Conservation (phyloP, 2,113 vertebrate species). For the Candoia aspera region DNA sequence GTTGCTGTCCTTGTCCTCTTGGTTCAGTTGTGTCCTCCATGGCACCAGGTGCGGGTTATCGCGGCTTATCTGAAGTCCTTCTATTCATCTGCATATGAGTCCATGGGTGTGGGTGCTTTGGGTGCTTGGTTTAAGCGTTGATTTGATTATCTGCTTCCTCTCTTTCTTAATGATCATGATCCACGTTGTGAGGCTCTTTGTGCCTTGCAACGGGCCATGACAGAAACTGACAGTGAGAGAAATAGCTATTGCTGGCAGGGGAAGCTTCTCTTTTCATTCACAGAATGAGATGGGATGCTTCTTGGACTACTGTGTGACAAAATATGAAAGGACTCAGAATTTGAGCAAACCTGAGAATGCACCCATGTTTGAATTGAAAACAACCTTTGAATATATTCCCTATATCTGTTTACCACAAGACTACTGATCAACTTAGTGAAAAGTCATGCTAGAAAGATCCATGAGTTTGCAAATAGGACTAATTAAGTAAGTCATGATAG, state of each 20-base stretch:
- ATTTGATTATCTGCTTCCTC: too few relatives aligned
- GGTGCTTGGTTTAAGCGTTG: too few relatives aligned
- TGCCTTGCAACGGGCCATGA: too few relatives aligned
- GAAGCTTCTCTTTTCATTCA: not conserved
- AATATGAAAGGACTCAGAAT: not conserved
- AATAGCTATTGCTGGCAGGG: not conserved
- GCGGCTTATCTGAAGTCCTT: too few relatives aligned
- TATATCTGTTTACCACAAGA: not conserved
- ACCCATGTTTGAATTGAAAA: not conserved
- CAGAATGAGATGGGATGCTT: not conserved
- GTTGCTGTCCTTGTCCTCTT: too few relatives aligned
- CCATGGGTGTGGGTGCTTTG: too few relatives aligned
- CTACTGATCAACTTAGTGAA: not conserved
- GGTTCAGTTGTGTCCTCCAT: too few relatives aligned
- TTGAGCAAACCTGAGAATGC: not conserved
- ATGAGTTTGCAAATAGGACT: not conserved
- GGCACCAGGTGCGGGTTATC: too few relatives aligned
- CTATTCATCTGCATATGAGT: too few relatives aligned
- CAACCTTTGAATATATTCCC: not conserved
- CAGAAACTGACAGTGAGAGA: not conserved
- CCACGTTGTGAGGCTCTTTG: too few relatives aligned
- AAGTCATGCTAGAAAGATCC: not conserved
- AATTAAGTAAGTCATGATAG: not conserved
- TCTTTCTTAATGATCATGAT: too few relatives aligned
- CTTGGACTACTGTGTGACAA: not conserved